Conservation (phyloP, 2,797 vertebrate genomes). For the Micrastur ruficollis region DNA sequence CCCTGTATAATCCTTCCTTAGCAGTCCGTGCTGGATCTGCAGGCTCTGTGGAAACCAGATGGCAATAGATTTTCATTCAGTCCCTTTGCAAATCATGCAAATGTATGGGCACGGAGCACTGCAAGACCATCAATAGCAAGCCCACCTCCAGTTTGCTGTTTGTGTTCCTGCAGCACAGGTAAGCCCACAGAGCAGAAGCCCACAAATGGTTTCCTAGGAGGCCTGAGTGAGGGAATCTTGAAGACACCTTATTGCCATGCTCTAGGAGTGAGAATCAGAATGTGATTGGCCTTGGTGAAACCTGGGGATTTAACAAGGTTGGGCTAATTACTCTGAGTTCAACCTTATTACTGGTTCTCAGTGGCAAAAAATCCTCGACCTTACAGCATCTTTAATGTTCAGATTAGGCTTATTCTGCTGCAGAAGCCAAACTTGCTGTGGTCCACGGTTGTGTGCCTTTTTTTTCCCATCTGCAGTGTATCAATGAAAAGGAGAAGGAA, state of each 20-base stretch:
- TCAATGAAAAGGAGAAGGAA: neutral
- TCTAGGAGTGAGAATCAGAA: neutral
- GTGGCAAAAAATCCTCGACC: accelerated
- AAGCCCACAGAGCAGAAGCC: neutral
- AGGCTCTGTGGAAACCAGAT: neutral
- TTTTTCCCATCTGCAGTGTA: neutral
- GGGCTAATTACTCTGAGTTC: neutral
- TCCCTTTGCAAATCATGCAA: neutral
- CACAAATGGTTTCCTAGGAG: neutral
- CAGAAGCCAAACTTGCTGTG: neutral
- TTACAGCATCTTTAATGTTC: neutral
- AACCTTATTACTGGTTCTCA: neutral
- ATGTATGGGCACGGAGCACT: neutral
- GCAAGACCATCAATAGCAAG: neutral
- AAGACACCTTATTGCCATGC: neutral
- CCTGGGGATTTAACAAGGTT: neutral
- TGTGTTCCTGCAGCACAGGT: neutral
- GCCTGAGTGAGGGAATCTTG: neutral
- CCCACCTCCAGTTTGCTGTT: neutral
- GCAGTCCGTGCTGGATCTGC: neutral
- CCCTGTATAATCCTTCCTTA: neutral
- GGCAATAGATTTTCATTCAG: neutral
- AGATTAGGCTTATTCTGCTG: neutral
- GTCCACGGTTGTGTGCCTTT: neutral
- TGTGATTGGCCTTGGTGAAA: neutral